A percentile compares a stretch with the other conserved stretches of the same genome.
phyloP scores from a whole-genome alignment of 2,797 vertebrate species.

The Rhinogobio ventralis region DNA sequence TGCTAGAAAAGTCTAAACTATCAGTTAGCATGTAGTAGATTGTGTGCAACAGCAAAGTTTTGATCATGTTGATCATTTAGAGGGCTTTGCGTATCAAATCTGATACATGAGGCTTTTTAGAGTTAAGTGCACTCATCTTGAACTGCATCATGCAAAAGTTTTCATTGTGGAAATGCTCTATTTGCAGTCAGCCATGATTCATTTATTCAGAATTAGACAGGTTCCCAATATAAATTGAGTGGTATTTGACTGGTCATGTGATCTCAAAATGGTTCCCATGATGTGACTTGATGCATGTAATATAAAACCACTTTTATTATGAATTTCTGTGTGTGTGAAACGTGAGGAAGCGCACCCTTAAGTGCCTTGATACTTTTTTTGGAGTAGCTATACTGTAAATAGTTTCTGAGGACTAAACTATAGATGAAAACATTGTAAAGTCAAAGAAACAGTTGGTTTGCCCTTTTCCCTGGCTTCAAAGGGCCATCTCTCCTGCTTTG shows the following conservation, averaged over 20 bases:
- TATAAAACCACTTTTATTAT: neutral
- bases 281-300: neutral
- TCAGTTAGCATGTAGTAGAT: no score
- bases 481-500: constrained; percentile 61
- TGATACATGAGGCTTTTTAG: neutral
- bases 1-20: no score
- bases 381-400: neutral
- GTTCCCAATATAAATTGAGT: neutral
- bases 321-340: neutral
- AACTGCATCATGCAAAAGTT: neutral
- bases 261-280: neutral
- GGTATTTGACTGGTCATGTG: neutral
- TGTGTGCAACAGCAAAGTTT: no score
- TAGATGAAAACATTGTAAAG: neutral
- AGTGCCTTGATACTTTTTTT: no score
- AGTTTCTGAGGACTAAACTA: neutral
- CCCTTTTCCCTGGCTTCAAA: constrained; percentile 48
- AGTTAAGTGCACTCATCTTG: neutral
- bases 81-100: neutral
- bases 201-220: neutral
- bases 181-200: neutral
- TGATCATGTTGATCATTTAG: neutral
- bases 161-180: neutral
- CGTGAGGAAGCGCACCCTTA: neutral
- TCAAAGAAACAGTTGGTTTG: neutral